Evolutionary conservation across 37 sponge, comb jelly and placozoan species (phyloP), one percentile per base, ranked within the genome.

Genomic region (Sycon ciliatum): DNA sequence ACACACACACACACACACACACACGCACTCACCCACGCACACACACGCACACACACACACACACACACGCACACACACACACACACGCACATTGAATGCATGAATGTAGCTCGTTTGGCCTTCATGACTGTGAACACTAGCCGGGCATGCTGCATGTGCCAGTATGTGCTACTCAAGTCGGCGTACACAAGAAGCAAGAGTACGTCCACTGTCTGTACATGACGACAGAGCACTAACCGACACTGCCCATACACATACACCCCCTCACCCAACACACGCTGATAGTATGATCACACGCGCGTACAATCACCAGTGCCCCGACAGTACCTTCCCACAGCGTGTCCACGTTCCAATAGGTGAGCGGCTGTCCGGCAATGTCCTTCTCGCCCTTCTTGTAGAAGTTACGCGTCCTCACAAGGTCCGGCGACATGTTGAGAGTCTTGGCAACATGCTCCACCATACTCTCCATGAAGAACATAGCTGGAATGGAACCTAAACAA

Each of bases 381-480:
- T 76, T 74, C 70, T 84, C 74, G 29, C 72, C 85, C 32, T 81
- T 53, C 32, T 78, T 27, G 56, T 88, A 88, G 34, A 88, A 42
- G 64, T 88, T 88, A 1, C 52, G 67, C 31, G 34, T 34, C 34
- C 77, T 80, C 3, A 88, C 82, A 5, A 35, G 36, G 23, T 84
- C 82, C 11, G 73, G 68, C 3, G 74, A 30, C 49, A 67, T 76
- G 16, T 32, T 46, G 20, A 84, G 72, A 38, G 76, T 66, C 34
- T 76, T 40, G 13, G 79, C 85, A 24, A 88, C 79, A 31, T 88
- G 82, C 24, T 88, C 89, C 54, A 88, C 67, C 32, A 88, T 56
- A 29, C 75, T 46, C 82, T 88, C 89, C 46, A 78, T 75, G 69
- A 88, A 78, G 56, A 88, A 88, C 39, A 81, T 78, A 39, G 72